Conservation (phyloP, 1,140 invertebrate species). For the Phortica variegata region DNA sequence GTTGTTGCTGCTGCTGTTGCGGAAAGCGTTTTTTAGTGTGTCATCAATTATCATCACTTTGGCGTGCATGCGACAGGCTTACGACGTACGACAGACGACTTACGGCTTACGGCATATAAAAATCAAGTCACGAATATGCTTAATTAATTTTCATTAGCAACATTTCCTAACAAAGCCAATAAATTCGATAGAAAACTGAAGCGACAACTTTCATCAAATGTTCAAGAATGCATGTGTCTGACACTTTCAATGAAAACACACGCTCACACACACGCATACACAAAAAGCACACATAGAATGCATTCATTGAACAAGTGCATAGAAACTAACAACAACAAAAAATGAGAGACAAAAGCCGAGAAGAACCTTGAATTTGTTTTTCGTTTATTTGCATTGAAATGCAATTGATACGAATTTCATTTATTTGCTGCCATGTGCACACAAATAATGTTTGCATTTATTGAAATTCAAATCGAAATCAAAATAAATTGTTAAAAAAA, state of each 20-base stretch:
- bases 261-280: slow-evolving; percentile 25
- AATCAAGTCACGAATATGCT: background rate
- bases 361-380: slow-evolving; percentile 49
- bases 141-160: background rate
- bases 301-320: slow-evolving; percentile 9
- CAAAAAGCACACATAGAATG: slow-evolving; percentile 11
- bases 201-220: slow-evolving; percentile 33
- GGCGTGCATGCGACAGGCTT: too few species aligned
- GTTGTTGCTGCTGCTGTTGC: too few species aligned
- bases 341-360: background rate
- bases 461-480: too few species aligned
- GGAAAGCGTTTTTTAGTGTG: too few species aligned
- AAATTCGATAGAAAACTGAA: slow-evolving; percentile 17
- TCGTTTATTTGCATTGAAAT: slow-evolving; percentile 52
- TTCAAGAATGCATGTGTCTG: slow-evolving; percentile 46
- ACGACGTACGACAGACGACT: too few species aligned
- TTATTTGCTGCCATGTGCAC: background rate
- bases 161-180: background rate
- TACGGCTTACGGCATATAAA: too few species aligned
- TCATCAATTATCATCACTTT: too few species aligned
- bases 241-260: slow-evolving; percentile 43
- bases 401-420: slow-evolving; percentile 17
- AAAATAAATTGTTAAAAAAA: too few species aligned
- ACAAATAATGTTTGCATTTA: background rate
- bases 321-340: slow-evolving; percentile 5